phyloP scores from a whole-genome alignment of 1,140 invertebrate species.

The Drosophila sechellia region DNA sequence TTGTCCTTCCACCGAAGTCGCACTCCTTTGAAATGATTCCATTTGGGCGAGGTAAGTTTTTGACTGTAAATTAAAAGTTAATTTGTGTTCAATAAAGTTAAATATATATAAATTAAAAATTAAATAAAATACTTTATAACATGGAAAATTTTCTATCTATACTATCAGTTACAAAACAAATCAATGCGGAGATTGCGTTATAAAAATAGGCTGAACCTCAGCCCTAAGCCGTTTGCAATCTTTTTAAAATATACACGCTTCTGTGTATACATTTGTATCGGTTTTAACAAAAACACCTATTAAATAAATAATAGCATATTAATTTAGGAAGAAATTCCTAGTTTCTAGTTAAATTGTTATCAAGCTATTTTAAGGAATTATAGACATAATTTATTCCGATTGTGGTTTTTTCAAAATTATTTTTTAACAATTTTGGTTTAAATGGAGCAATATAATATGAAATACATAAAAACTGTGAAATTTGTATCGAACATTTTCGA shows the following conservation, averaged over 20 bases:
- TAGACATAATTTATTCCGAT: too few species aligned
- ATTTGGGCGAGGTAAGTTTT: conserved; percentile 99
- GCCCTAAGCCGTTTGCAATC: conserved; percentile 38
- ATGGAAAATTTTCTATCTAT: background rate
- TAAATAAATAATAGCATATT: too few species aligned
- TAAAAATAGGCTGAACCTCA: conserved; percentile 57
- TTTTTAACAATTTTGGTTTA: too few species aligned
- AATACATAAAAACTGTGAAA: too few species aligned
- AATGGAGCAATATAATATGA: too few species aligned
- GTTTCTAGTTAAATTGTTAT: too few species aligned
- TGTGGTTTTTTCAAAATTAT: too few species aligned
- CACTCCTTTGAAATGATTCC: conserved; percentile 99
- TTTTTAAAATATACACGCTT: conserved; percentile 45
- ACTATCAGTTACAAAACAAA: conserved; percentile 40
- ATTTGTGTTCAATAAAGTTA: background rate
- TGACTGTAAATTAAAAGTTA: conserved; percentile 90
- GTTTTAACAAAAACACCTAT: too few species aligned
- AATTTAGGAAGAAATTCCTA: too few species aligned
- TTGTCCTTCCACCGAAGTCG: conserved; percentile 98
- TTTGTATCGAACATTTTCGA: too few species aligned
- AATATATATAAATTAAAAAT: background rate
- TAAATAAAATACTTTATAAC: background rate
- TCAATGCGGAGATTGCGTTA: conserved; percentile 48
- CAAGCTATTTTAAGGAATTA: too few species aligned
- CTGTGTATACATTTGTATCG: background rate